Evolutionary conservation across 2,797 vertebrate genomes (phyloP), one percentile per base, ranked within the genome.

Genomic region (Telmatherina bonti): DNA sequence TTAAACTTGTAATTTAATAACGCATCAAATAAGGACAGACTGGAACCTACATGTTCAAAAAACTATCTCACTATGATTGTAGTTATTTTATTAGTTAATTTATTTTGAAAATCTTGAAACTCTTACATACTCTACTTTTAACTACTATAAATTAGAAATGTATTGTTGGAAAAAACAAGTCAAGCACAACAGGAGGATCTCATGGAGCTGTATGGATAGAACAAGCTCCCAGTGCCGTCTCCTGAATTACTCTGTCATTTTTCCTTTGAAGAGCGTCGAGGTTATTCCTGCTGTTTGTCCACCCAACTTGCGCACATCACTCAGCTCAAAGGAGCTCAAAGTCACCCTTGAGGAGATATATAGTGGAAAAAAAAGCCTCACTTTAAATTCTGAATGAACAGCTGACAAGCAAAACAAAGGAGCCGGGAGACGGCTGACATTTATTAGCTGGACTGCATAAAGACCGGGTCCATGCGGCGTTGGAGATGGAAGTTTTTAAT

Each of bases 361-460:
- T 20, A 67, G 52, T 45, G 56, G 33, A 53, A 18, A 55, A 66
- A 85, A 86, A 88, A 83, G 62, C 22, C 75, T 88, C 88, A 22
- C 75, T 88, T 89, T 78, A 83, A 86, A 83, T 84, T 65, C 68
- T 57, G 55, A 70, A 62, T 35, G 81, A 81, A 70, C 15, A 27
- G 71, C 69, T 66, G 78, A 82, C 70, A 71, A 72, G 61, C 38
- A 67, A 87, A 86, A 91, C 82, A 85, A 85, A 82, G 54, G 76
- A 70, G 75, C 30, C 24, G 30, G 58, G 74, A 81, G 62, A 61
- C 12, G 2, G 68, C 66, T 82, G 86, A 79, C 80, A 84, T 84
- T 78, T 88, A 90, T 84, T 70, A 85, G 60, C 52, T 31, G 58
- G 33, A 26, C 22, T 1, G 2, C 49, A 61, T 63, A 30, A 79